Base-by-base conservation (phyloP, 2,888 invertebrate genomes). In the Epinotia ramella region DNA sequence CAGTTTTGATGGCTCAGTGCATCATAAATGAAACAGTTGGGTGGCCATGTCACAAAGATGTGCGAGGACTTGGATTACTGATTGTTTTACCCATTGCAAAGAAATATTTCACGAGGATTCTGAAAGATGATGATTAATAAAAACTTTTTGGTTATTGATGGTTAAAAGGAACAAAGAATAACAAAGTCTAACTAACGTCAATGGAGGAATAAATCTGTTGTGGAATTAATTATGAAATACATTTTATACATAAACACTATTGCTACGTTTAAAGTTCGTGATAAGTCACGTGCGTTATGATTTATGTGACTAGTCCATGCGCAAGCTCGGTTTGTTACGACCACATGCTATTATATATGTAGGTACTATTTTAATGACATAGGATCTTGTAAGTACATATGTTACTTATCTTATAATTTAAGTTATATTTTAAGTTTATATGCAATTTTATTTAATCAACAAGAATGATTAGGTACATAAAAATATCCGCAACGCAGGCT, bases 231-330 rank as follows among this genome's bases (percentile, higher is more conserved):
- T 24, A n/a, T 53, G 53, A 53, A 11, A 12, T 67, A 33, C 12
- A 49, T 67, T 33, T 56, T 56, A n/a, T n/a, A n/a, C n/a, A n/a
- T 67, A 33, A 67, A 18, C 33, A 67, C 56, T 40, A 7, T 6
- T 18, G 18, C 33, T 60, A 24, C 13, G 46, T 69, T 44, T 44
- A 28, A 3, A 69, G 57, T 44, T 57, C 46, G 11, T 60, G 24
- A 59, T 60, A 60, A 46, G 59, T 46, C 69, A 69, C 69, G 69
- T 46, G n/a, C 60, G 12, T 3, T 67, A 20, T 66, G 12, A 66
- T 53, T 53, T 49, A 66, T 66, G 33, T 53, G 53, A 53, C 28
- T 18, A 24, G 33, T 66, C n/a, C 6, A 28, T 53, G n/a, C 28
- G 33, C 12, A n/a, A 24, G 53, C 53, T 53, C 53, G 5, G 53